Percentiles rank a stretch among this genome's conserved stretches.
These are phyloP conservation scores for Zele albiditarsus DNA, from an alignment of 2,888 invertebrate species.

Conservation along the genomic window DNA sequence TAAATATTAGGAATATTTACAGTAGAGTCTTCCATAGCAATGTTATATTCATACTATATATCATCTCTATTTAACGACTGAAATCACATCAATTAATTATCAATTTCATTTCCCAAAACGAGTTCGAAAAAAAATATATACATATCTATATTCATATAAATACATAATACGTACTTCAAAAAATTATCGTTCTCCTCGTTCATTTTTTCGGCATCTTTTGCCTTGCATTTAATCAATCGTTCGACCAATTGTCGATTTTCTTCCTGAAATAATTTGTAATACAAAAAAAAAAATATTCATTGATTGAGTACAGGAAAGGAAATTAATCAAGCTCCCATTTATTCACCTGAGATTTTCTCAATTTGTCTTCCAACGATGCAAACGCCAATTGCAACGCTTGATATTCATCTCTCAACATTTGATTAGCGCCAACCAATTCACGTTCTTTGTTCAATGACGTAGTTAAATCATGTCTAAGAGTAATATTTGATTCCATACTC, in stretches of 20 bases:
- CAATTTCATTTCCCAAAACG: too few species aligned
- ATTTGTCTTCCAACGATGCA: constrained; percentile 90
- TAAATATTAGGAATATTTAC: constrained; percentile 32
- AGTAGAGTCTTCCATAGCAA: constrained; percentile 39
- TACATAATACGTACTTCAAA: constrained; percentile 80
- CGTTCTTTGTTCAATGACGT: constrained; percentile 82
- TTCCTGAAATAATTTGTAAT: constrained; percentile 78
- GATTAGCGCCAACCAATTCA: constrained; percentile 88
- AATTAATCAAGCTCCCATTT: not conserved
- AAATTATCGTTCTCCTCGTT: constrained; percentile 97
- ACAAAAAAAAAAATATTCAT: constrained; percentile 40
- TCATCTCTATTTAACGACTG: not conserved
- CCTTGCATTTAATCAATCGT: constrained; percentile 91
- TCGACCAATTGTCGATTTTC: constrained; percentile 91
- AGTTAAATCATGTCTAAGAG: constrained; percentile 82
- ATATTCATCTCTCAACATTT: constrained; percentile 94
- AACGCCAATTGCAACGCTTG: constrained; percentile 95
- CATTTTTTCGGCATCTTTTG: constrained; percentile 95
- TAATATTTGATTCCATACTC: constrained; percentile 78
- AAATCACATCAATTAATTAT: not conserved
- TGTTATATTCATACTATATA: not conserved
- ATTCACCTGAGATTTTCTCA: constrained; percentile 84
- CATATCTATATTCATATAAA: not conserved
- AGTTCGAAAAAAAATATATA: not conserved
- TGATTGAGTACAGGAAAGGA: constrained; percentile 14